Percentiles rank a stretch among this genome's conserved stretches.
phyloP scores from a whole-genome alignment of 2,888 invertebrate genomes.

The Oxyscelio sp. region DNA sequence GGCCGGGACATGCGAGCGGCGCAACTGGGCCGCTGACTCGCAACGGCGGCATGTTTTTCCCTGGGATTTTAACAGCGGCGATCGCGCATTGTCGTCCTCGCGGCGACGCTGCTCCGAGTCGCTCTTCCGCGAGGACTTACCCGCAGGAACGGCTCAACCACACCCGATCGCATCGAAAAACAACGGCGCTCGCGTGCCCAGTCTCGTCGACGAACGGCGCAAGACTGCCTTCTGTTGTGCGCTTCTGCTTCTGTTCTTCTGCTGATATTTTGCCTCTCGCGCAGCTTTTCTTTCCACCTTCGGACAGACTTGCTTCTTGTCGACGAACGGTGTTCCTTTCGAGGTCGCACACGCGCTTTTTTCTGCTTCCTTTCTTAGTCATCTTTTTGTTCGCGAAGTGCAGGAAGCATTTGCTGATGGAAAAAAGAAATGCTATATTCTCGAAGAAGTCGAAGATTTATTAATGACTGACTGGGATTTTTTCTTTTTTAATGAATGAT shows the following conservation, averaged over 20 bases:
- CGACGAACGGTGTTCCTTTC: neutral
- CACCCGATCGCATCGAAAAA: slow-evolving; percentile 63
- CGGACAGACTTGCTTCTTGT: neutral
- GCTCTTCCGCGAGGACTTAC: slow-evolving; percentile 13
- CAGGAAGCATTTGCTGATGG: too few relatives aligned
- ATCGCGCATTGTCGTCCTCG: slow-evolving; percentile 6
- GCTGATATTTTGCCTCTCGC: slow-evolving; percentile 6
- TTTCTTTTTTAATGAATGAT: neutral
- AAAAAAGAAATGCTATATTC: too few relatives aligned
- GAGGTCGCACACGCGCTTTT: too few relatives aligned
- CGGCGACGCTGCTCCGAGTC: slow-evolving; percentile 12
- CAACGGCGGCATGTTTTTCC: slow-evolving; percentile 35
- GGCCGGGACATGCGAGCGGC: slow-evolving; percentile 53
- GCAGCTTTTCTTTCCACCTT: slow-evolving; percentile 34
- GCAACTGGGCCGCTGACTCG: slow-evolving; percentile 59
- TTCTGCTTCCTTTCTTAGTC: too few relatives aligned
- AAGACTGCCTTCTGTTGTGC: too few relatives aligned
- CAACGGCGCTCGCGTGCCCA: slow-evolving; percentile 18
- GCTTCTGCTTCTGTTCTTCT: neutral
- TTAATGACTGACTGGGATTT: too few relatives aligned
- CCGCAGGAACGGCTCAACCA: slow-evolving; percentile 51
- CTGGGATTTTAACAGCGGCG: slow-evolving; percentile 27
- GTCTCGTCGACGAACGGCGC: slow-evolving; percentile 56
- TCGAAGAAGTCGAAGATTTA: too few relatives aligned
- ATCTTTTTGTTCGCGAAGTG: too few relatives aligned